These are phyloP conservation scores for Dysmachus trigonus DNA, from an alignment of 2,888 invertebrate species.

Conservation along the genomic window DNA sequence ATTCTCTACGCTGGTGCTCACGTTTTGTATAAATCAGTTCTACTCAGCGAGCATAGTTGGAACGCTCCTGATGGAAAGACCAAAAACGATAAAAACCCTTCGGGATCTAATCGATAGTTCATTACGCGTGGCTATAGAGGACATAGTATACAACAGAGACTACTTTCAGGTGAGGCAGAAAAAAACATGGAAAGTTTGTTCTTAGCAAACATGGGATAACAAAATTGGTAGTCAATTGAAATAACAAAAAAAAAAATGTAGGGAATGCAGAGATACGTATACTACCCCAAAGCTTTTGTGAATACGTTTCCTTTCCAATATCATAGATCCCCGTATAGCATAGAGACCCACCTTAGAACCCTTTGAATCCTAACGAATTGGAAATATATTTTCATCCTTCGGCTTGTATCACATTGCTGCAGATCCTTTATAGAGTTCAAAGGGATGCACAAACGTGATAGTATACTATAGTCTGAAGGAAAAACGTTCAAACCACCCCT, in stretches of 20 bases:
- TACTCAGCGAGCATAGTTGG: conserved; percentile 77
- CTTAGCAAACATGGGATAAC: conserved; percentile 23
- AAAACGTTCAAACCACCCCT: background rate
- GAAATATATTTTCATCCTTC: conserved; percentile 31
- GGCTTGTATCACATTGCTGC: background rate
- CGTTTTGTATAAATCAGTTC: conserved; percentile 73
- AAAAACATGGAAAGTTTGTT: conserved; percentile 19
- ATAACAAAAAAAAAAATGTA: too few relatives aligned
- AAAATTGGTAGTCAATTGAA: conserved; percentile 36
- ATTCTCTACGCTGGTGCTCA: conserved; percentile 68
- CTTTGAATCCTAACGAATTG: conserved; percentile 46
- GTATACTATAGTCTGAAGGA: background rate
- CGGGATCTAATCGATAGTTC: conserved; percentile 69
- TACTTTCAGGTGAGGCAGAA: conserved; percentile 71
- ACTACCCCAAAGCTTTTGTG: background rate
- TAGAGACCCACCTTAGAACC: background rate
- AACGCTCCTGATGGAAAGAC: conserved; percentile 70
- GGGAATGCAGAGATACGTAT: background rate
- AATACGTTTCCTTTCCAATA: background rate
- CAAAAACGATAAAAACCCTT: conserved; percentile 70
- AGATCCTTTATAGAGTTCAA: background rate
- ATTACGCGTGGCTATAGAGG: conserved; percentile 71
- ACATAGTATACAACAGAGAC: conserved; percentile 71
- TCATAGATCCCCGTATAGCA: background rate
- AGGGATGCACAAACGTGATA: conserved; percentile 41